A percentile compares a stretch with the other conserved stretches of the same genome.
These are phyloP conservation scores for Gobius niger DNA, from an alignment of 2,113 vertebrate species.

Conservation along the genomic window DNA sequence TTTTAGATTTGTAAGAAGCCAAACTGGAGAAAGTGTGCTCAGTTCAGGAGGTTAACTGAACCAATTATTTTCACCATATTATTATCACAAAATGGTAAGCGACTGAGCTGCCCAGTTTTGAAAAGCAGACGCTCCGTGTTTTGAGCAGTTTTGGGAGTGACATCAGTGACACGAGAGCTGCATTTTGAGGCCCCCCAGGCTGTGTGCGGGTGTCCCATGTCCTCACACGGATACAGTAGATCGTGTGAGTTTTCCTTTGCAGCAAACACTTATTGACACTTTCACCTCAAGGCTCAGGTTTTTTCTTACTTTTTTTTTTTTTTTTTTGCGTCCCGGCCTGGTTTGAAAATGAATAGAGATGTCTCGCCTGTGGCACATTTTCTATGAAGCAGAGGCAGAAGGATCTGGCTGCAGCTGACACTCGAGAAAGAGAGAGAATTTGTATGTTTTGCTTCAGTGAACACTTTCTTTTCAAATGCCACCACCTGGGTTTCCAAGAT, in stretches of 20 bases:
- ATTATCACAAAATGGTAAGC: not conserved
- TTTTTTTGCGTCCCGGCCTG: not conserved
- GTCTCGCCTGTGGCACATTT: slow-evolving; percentile 9
- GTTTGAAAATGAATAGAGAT: slow-evolving; percentile 9
- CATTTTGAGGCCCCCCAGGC: slow-evolving; percentile 6
- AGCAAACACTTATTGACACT: slow-evolving; percentile 11
- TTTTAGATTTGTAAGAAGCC: too few relatives aligned
- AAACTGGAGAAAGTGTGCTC: too few relatives aligned
- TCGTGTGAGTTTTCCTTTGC: slow-evolving; percentile 2
- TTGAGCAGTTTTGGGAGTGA: slow-evolving; percentile 5
- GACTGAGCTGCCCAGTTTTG: not conserved
- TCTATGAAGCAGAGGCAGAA: slow-evolving; percentile 17
- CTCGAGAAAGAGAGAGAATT: slow-evolving; percentile 25
- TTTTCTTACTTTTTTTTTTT: slow-evolving; percentile 8
- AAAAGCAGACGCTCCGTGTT: slow-evolving; percentile 4
- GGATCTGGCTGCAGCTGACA: slow-evolving; percentile 35
- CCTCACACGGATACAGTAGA: not conserved
- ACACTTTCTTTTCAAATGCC: slow-evolving; percentile 43
- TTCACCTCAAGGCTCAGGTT: slow-evolving; percentile 12
- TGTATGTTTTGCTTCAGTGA: slow-evolving; percentile 40
- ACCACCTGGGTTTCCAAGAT: slow-evolving; percentile 45
- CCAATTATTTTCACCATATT: too few relatives aligned
- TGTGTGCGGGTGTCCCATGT: slow-evolving; percentile 22
- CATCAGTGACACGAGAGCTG: slow-evolving; percentile 16
- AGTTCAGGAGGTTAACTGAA: too few relatives aligned